Evolutionary conservation across 2,888 invertebrate genomes (phyloP).

Genomic region (Spatulosminthurus flaviceps): DNA sequence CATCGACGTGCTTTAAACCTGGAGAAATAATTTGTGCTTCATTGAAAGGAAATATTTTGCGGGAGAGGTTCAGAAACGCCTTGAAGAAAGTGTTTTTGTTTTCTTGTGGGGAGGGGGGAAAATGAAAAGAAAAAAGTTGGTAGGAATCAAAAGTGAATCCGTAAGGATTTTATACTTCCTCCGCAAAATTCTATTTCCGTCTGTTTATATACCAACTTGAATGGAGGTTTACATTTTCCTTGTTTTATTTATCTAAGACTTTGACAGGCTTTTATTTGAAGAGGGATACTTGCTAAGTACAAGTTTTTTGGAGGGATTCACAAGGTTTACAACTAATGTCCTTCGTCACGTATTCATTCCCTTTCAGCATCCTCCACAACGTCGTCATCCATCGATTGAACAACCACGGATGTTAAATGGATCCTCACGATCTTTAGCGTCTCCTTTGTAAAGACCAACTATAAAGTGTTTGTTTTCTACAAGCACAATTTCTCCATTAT

Average conservation of each 20-base stretch:
- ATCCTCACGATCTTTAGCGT: no score
- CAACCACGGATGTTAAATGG: no score
- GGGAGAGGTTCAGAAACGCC: not conserved
- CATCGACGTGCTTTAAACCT: no score
- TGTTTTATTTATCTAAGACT: not conserved
- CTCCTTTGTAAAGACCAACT: no score
- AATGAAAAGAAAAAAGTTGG: no score
- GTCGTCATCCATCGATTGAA: not conserved
- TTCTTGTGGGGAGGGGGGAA: not conserved
- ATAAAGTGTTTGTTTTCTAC: no score
- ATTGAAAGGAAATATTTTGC: not conserved
- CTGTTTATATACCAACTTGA: not conserved
- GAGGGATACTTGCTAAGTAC: not conserved
- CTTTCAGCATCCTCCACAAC: not conserved
- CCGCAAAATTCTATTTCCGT: slow-evolving; percentile 4
- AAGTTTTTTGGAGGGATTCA: not conserved
- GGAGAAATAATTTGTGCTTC: no score
- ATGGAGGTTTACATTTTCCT: not conserved
- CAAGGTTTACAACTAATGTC: not conserved
- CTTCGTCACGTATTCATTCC: slow-evolving; percentile 9
- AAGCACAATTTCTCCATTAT: no score
- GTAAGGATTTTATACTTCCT: not conserved
- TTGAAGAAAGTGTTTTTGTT: not conserved
- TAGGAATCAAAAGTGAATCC: not conserved
- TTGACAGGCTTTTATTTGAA: slow-evolving; percentile 9